Evolutionary conservation across 2,888 invertebrate species (phyloP), one percentile per base, ranked within the genome.

Genomic region (Tipula unca): DNA sequence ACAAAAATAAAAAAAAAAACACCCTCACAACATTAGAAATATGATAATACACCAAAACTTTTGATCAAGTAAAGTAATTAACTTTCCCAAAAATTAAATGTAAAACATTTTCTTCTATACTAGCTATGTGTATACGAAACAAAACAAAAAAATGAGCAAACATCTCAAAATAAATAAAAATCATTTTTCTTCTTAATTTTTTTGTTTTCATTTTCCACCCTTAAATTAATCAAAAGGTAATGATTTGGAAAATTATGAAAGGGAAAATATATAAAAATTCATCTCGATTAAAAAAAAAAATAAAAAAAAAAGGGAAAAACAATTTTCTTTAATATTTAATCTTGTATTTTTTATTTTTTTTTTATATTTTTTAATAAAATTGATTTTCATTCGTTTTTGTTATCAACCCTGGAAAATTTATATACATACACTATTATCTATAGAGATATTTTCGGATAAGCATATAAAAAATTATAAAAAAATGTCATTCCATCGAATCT

Each of bases 31-130:
- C 69, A 69, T 25, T 25, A 69, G 69, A 69, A 69, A 69, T 69
- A 69, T 69, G 69, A 69, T 69, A 69, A 69, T 69, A 69, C 20
- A 25, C 69, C 10, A 69, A 25, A 69, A 69, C 69, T 69, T 69
- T 69, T 69, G 69, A 69, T 69, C 69, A 69, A 69, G 69, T 69
- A 69, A 69, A 69, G 69, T 69, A 69, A 69, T 69, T 69, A 69
- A 69, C 69, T 69, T 69, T 69, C 69, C 69, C 25, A 20, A 69
- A 69, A 69, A 69, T 69, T 69, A 69, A 69, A 69, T 69, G 25
- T 25, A 69, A 69, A 69, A 25, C 69, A 69, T 69, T 69, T 69
- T 25, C 69, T 69, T 25, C 69, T 69, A n/a, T 48, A 32, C 32
- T 10, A 36, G n/a, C n/a, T n/a, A n/a, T n/a, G n/a, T 42, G n/a